Conservation (phyloP, 2,113 vertebrate species). For the Blennius ocellaris region DNA sequence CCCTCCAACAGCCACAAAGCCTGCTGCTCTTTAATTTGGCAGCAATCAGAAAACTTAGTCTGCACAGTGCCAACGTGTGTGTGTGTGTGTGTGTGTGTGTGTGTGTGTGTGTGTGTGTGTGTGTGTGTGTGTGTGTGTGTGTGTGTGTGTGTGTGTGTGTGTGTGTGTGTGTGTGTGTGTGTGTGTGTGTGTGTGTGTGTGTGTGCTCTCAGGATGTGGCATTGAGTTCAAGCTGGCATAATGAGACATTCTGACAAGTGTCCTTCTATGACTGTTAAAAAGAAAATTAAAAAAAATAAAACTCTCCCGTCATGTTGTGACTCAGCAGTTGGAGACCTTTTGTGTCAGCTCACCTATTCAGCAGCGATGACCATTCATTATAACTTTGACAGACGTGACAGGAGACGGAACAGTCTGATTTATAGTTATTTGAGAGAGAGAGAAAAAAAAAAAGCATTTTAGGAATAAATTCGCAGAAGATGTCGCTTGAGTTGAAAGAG, state of each 20-base stretch:
- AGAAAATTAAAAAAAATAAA: background rate
- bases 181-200: background rate
- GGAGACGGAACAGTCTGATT: slow-evolving; percentile 2
- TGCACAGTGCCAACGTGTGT: slow-evolving; percentile 20
- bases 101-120: background rate
- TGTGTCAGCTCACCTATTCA: slow-evolving; percentile 1
- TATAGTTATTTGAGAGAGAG: background rate
- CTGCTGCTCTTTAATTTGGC: slow-evolving; percentile 51
- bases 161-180: background rate
- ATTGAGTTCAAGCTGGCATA: slow-evolving; percentile 1
- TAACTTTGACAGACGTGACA: slow-evolving; percentile 3
- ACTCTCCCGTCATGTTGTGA: too few species aligned
- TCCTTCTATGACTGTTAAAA: slow-evolving; percentile 1
- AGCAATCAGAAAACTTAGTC: slow-evolving; percentile 38
- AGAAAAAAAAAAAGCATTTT: background rate
- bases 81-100: background rate
- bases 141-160: background rate
- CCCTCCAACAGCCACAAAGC: slow-evolving; percentile 44
- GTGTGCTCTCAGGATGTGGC: too few species aligned
- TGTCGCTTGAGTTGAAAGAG: too few species aligned
- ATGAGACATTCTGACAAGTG: background rate
- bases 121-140: background rate
- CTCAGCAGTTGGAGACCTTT: slow-evolving; percentile 13
- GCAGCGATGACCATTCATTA: slow-evolving; percentile 10
- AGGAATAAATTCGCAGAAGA: too few species aligned